Base-by-base conservation (phyloP, 2,113 vertebrate species). In the Edolisoma coerulescens region DNA sequence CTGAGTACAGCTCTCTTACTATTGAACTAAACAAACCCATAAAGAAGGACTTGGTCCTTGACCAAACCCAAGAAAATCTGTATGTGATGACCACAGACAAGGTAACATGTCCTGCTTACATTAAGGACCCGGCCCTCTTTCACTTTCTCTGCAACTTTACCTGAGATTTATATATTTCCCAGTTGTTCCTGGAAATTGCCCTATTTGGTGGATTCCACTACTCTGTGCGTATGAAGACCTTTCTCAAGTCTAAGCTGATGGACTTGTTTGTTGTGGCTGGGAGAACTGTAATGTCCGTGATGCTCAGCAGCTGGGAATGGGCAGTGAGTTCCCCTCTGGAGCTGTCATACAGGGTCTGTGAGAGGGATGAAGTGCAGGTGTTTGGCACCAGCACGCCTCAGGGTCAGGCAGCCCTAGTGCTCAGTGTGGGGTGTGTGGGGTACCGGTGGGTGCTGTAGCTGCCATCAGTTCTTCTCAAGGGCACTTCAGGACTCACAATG, bases 61-160 rank as follows among this genome's bases (percentile, higher is more conserved):
- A 99, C 28, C 93, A 91, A 54, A 89, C 92, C 42, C 97, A 95
- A 80, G 96, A 98, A 59, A 97, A 98, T 90, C 90, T 99, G 19
- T 99, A 99, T 0, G 97, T 99, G 96, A 99, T 99, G 98, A 99
- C 98, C 5, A 98, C 99, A 95, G 98, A 98, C 87, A 99, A 99
- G 99, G 99, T 99, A 97, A 92, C 0, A 0, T 73, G 45, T 75
- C 71, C 35, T 28, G 8, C n/a, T 69, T 54, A 13, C 3, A 1
- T 24, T 74, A 64, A 81, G 47, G 15, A 47, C 49, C 27, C 7
- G 0, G 8, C 39, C 69, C 3, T 2, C 33, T 85, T 89, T 74
- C 28, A 16, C 37, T 59, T 90, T 68, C 8, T 69, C 28, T 93
- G 28, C 10, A 76, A 15, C 32, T 89, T 77, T 45, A 64, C 47